Base-by-base conservation (phyloP, 53 echinoderm and acorn worm genomes). In the Pentamera pediparva region DNA sequence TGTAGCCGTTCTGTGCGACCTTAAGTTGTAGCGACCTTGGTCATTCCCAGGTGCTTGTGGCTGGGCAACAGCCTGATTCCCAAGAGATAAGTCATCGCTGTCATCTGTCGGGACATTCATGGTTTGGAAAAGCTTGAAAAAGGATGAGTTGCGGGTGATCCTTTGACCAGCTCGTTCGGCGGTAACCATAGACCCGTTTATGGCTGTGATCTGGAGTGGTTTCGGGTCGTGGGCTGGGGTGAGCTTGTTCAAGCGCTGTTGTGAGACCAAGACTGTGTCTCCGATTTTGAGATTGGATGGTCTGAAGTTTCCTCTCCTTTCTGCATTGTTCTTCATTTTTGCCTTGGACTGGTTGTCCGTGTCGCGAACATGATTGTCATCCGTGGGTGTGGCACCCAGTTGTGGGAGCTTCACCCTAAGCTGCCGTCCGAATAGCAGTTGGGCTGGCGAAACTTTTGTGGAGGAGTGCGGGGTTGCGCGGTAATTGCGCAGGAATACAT, bases 401-500 rank as follows among this genome's bases (percentile, higher is more conserved):
- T 54, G 3, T 10, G 55, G 55, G 12, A 54, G 55, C 55, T 54
- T 54, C 7, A n/a, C 26, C n/a, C 55, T 2, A 9, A 54, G 8
- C n/a, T 10, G 21, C 12, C 10, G 55, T 15, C 55, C 55, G n/a
- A 54, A 54, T 54, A 54, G 20, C 8, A 54, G 55, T 54, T 54
- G 22, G 8, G 55, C 12, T 21, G 3, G 55, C 7, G 55, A 54
- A 15, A 15, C 26, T 10, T 54, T 56, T 56, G 57, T 56, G 28
- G 57, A 11, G 27, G 10, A 4, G 15, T 56, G 28, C 11, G 56
- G 56, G 34, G 81, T 81, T 21, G 62, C 74, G 45, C 81, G 73
- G 62, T 81, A 74, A 41, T 81, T 81, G 1, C 70, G 1, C 10
- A 79, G 32, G 25, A 55, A 70, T 24, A 6, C 28, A 28, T 26